phyloP scores from a whole-genome alignment of 2,888 invertebrate species.

The Nomada fucata region DNA sequence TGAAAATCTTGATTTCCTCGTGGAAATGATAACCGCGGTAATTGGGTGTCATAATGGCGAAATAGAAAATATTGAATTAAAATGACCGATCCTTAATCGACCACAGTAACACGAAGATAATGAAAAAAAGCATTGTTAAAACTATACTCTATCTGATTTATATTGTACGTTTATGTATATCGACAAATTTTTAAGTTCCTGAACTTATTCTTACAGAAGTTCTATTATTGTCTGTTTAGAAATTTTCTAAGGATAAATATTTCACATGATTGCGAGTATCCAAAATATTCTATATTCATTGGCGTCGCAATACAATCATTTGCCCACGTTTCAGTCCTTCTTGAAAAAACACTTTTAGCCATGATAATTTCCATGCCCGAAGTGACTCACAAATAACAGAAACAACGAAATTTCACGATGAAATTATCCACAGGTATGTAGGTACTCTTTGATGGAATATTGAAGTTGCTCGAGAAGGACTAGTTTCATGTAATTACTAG shows the following conservation, averaged over 20 bases:
- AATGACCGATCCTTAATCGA: background rate
- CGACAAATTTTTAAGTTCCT: no score
- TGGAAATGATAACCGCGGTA: constrained; percentile 19
- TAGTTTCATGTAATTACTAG: background rate
- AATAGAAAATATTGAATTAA: background rate
- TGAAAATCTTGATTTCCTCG: constrained; percentile 26
- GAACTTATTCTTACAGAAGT: no score
- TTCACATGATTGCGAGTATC: background rate
- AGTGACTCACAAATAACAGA: constrained; percentile 5
- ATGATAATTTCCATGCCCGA: background rate
- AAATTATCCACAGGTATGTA: constrained; percentile 4
- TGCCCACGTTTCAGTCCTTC: background rate
- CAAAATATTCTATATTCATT: background rate
- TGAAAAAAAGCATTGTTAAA: background rate
- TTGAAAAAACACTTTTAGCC: background rate
- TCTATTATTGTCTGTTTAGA: no score
- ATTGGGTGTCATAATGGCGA: constrained; percentile 12
- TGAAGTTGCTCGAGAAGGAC: constrained; percentile 1
- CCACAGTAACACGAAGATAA: background rate
- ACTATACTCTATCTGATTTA: background rate
- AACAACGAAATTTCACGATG: constrained; percentile 21
- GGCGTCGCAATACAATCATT: background rate
- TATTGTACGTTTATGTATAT: no score
- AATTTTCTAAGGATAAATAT: no score
- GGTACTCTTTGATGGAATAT: constrained; percentile 8